phyloP scores from a whole-genome alignment of 2,888 invertebrate genomes.

The Bombyx huttoni region DNA sequence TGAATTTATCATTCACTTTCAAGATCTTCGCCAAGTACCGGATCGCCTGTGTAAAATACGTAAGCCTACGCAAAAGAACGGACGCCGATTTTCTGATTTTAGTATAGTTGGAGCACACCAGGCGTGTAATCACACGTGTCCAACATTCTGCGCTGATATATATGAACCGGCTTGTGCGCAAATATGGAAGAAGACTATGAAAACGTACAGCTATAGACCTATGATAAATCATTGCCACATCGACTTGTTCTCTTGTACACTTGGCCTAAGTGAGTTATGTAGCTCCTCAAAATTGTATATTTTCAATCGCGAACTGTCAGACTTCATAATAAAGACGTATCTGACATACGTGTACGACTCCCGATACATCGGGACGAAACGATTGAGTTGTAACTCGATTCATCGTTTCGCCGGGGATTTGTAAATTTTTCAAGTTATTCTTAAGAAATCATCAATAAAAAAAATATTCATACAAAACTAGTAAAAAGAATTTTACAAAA shows the following conservation, averaged over 20 bases:
- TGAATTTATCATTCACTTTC: constrained; percentile 3
- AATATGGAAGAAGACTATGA: constrained; percentile 27
- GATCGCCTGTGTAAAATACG: constrained; percentile 20
- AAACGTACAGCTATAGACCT: constrained; percentile 13
- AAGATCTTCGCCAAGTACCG: constrained; percentile 29
- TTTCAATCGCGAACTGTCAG: not conserved
- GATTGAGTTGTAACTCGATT: too few relatives aligned
- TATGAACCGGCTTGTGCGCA: constrained; percentile 51
- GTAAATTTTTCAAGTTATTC: too few relatives aligned
- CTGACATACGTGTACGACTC: too few relatives aligned
- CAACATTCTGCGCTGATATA: constrained; percentile 43
- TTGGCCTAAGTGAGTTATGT: constrained; percentile 43
- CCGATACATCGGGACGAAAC: too few relatives aligned
- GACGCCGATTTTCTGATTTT: constrained; percentile 35
- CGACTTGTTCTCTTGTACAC: constrained; percentile 48
- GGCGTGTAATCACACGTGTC: constrained; percentile 54
- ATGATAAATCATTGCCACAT: constrained; percentile 62
- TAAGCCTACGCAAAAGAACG: constrained; percentile 1
- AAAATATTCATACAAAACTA: too few relatives aligned
- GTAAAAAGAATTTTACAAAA: too few relatives aligned
- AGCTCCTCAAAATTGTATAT: not conserved
- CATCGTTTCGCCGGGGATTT: too few relatives aligned
- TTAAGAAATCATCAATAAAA: too few relatives aligned
- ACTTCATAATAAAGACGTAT: too few relatives aligned
- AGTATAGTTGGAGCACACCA: constrained; percentile 44